These are phyloP conservation scores for Apodemus sylvaticus DNA, from an alignment of 2,113 vertebrate species.

Conservation along the genomic window DNA sequence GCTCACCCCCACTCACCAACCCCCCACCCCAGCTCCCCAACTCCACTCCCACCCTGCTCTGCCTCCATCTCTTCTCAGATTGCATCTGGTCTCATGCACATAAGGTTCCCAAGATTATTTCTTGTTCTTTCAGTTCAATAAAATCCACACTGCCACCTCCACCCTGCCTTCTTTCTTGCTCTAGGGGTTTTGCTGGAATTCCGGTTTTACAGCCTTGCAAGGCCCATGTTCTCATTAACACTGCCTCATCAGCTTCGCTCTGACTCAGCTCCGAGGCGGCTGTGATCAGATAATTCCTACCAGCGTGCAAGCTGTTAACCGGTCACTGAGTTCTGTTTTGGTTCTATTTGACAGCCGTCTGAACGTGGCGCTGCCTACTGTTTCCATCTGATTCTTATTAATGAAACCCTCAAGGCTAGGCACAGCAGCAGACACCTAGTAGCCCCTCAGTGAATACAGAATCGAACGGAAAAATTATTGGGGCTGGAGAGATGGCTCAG, in stretches of 20 bases:
- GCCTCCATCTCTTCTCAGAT: not conserved
- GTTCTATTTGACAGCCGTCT: not conserved
- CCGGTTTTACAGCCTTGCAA: not conserved
- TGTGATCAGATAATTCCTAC: not conserved
- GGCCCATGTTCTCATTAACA: not conserved
- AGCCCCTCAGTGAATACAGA: not conserved
- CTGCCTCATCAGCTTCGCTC: not conserved
- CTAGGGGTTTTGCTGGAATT: not conserved
- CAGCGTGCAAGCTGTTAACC: not conserved
- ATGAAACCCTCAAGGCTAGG: not conserved
- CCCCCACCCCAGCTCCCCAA: no score
- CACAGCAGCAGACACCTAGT: not conserved
- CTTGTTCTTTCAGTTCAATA: conserved; percentile 56
- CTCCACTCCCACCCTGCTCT: not conserved
- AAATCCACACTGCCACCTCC: not conserved
- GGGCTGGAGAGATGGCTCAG: no score
- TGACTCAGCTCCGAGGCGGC: not conserved
- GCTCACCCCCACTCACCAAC: no score
- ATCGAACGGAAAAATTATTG: not conserved
- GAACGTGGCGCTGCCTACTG: not conserved
- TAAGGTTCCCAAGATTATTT: conserved; percentile 44
- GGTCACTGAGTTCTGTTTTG: not conserved
- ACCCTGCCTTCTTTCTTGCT: conserved; percentile 2
- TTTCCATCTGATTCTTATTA: not conserved
- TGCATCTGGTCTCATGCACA: conserved; percentile 18